Conservation (phyloP, 1,140 invertebrate genomes). For the Bombus consobrinus region DNA sequence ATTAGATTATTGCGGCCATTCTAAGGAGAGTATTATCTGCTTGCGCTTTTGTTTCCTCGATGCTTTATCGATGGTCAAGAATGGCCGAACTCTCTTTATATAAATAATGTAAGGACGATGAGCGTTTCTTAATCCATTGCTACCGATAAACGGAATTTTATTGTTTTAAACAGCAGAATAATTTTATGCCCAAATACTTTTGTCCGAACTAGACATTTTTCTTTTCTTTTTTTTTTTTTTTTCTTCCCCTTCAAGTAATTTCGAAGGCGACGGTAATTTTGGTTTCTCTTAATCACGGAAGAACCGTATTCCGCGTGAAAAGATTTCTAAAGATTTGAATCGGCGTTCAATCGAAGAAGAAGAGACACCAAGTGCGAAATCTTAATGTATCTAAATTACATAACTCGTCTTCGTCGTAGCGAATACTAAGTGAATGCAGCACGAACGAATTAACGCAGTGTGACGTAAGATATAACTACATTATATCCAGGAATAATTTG, state of each 20-base stretch:
- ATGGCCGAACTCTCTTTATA: neutral
- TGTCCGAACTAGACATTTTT: too few relatives aligned
- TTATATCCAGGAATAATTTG: conserved; percentile 33
- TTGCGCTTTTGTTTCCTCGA: neutral
- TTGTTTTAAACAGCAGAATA: too few relatives aligned
- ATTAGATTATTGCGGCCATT: neutral
- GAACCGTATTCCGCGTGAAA: too few relatives aligned
- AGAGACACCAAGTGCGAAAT: neutral
- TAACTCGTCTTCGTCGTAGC: neutral
- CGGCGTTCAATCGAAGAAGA: rapidly evolving
- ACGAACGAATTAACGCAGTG: neutral
- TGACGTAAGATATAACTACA: neutral
- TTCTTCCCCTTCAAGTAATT: too few relatives aligned
- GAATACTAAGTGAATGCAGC: neutral
- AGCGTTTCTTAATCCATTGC: too few relatives aligned
- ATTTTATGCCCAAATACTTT: too few relatives aligned
- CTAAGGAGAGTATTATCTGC: neutral
- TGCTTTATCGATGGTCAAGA: neutral
- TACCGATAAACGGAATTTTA: too few relatives aligned
- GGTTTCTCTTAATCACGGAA: too few relatives aligned
- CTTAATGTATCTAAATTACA: neutral
- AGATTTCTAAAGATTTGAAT: too few relatives aligned
- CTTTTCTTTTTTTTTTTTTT: too few relatives aligned
- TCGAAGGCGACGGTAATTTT: too few relatives aligned
- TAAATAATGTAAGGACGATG: neutral